Base-by-base conservation (phyloP, 2,113 vertebrate genomes). In the Catharus bicknelli region DNA sequence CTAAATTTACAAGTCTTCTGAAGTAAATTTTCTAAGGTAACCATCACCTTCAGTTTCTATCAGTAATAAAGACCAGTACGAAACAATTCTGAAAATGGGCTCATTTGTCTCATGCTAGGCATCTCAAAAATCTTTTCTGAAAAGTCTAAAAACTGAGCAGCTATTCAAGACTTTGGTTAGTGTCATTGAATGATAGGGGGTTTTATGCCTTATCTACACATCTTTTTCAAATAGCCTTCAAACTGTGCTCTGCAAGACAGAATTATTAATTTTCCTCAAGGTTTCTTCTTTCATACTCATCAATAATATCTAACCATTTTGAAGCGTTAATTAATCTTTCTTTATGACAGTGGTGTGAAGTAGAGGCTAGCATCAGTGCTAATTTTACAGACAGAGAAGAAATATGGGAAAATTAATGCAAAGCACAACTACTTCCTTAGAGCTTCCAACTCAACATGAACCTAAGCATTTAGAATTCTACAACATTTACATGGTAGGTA, bases 201-300 rank as follows among this genome's bases (percentile, higher is more conserved):
- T 45, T 90, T 91, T 38, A 88, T 80, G 63, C 19, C 47, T 94
- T 93, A 88, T 45, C 70, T 62, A 69, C 27, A 85, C 45, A 80
- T 8, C n/a, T 64, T 86, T 85, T 93, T 76, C 40, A 50, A 23
- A 88, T 2, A 93, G 72, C 83, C 90, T 94, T 92, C 88, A 91
- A 83, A 83, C 42, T 83, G 72, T 88, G 45, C 79, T 86, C 86
- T 80, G 51, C 32, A 90, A 80, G 79, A 73, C 42, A 88, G 68
- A 90, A 77, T 83, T 93, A 86, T 66, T 88, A 79, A 93, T 94
- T 91, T 94, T 96, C 67, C 32, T 92, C 83, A 88, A 90, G 75
- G 70, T 83, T 92, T 90, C 72, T 76, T 73, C 67, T 53, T 83
- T 76, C 90, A 76, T 36, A 50, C 17, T 62, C 43, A 96, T 95